phyloP scores from a whole-genome alignment of 2,797 vertebrate genomes.

The Neosilurus mollespiculum region DNA sequence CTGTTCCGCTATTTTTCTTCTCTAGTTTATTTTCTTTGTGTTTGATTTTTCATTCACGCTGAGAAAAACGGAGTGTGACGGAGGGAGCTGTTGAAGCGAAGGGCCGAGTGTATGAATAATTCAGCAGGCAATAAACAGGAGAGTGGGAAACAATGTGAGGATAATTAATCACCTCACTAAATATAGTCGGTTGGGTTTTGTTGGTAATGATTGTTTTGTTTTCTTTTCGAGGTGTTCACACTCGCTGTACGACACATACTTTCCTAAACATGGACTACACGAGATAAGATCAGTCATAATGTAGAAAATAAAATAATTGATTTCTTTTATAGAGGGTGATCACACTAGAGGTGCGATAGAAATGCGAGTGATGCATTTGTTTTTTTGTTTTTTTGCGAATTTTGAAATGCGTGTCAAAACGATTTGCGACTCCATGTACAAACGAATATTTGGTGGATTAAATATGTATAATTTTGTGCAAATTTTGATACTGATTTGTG shows the following conservation, averaged over 20 bases:
- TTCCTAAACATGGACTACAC: neutral
- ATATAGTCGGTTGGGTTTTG: conserved; percentile 58
- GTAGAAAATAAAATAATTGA: neutral
- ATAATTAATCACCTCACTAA: conserved; percentile 66
- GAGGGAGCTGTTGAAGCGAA: conserved; percentile 27
- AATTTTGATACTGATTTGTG: too few species aligned
- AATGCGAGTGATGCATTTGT: too few species aligned
- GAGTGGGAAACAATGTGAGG: conserved; percentile 38
- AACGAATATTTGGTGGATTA: too few species aligned
- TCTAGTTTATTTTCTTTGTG: neutral
- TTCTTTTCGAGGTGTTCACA: neutral
- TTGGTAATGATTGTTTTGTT: conserved; percentile 25
- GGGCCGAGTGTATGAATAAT: conserved; percentile 61
- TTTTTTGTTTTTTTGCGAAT: too few species aligned
- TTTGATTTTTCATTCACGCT: conserved; percentile 30
- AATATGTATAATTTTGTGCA: too few species aligned
- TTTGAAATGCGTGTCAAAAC: too few species aligned
- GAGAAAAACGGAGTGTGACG: conserved; percentile 22
- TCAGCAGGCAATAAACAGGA: conserved; percentile 48
- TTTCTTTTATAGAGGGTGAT: neutral
- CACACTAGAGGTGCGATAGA: too few species aligned
- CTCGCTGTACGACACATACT: too few species aligned
- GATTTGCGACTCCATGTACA: too few species aligned
- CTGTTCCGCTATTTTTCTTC: neutral
- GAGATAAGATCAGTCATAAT: neutral